These are phyloP conservation scores for Basileuterus tristriatus DNA, from an alignment of 2,797 vertebrate genomes.

Conservation along the genomic window DNA sequence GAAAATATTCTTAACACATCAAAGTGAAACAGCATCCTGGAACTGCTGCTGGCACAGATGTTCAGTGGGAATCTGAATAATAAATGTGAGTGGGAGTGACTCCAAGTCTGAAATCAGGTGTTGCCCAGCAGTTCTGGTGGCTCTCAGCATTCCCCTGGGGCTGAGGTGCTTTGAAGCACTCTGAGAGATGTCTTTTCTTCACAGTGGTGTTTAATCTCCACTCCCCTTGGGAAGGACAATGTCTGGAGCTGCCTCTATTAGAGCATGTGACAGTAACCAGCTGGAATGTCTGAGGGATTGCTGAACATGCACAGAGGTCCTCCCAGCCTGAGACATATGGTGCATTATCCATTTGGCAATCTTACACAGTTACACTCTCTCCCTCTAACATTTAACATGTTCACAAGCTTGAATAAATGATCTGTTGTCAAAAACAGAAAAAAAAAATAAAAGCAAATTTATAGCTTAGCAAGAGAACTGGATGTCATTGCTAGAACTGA, in stretches of 20 bases:
- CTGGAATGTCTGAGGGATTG: neutral
- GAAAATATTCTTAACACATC: neutral
- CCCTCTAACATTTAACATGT: neutral
- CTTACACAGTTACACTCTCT: neutral
- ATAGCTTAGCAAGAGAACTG: neutral
- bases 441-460: neutral
- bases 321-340: neutral
- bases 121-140: neutral
- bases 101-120: neutral
- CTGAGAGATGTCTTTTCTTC: neutral
- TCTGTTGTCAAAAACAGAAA: neutral
- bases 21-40: neutral
- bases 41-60: neutral
- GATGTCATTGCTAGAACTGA: neutral
- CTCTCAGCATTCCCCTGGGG: neutral
- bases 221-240: neutral
- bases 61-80: neutral
- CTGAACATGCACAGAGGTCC: neutral
- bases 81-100: neutral
- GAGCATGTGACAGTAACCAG: neutral
- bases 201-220: neutral
- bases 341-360: neutral
- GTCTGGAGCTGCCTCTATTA: neutral
- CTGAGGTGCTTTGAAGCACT: neutral
- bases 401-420: neutral